Percentiles rank a stretch among this genome's conserved stretches.
Conservation (phyloP, 2,888 invertebrate genomes). For the Hemaris fuciformis region DNA sequence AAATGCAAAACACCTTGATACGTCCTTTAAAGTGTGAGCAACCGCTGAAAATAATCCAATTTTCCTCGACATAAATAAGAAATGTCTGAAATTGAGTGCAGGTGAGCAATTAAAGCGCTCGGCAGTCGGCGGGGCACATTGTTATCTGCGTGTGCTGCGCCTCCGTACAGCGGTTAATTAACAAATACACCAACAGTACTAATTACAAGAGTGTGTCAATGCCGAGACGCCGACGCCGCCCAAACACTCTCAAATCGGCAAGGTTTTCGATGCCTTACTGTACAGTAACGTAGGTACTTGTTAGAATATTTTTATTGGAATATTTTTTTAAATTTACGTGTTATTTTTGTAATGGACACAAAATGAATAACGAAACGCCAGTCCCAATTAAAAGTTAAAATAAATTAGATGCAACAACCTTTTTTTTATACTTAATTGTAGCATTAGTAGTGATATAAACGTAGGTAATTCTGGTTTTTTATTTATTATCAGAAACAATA, state of each 20-base stretch:
- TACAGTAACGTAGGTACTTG: no score
- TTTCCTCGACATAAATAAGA: neutral
- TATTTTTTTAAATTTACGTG: no score
- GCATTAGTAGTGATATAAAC: no score
- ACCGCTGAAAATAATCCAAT: neutral
- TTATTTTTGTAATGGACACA: no score
- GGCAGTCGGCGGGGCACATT: neutral
- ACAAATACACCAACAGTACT: neutral
- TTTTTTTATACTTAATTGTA: no score
- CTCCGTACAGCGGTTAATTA: neutral
- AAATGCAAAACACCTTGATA: neutral
- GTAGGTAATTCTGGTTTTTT: no score
- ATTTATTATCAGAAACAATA: no score
- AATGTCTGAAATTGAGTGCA: neutral
- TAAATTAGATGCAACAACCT: no score
- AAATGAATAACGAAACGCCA: no score
- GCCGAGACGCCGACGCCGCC: neutral
- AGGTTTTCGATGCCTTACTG: neutral
- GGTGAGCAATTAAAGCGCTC: neutral
- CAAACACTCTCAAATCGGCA: no score
- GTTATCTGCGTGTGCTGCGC: neutral
- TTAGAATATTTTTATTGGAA: no score
- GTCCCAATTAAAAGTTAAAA: no score
- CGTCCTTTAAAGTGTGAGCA: neutral
- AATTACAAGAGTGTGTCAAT: neutral